These are phyloP conservation scores for Drosophila stalkeri DNA, from an alignment of 2,888 invertebrate species.

Conservation along the genomic window DNA sequence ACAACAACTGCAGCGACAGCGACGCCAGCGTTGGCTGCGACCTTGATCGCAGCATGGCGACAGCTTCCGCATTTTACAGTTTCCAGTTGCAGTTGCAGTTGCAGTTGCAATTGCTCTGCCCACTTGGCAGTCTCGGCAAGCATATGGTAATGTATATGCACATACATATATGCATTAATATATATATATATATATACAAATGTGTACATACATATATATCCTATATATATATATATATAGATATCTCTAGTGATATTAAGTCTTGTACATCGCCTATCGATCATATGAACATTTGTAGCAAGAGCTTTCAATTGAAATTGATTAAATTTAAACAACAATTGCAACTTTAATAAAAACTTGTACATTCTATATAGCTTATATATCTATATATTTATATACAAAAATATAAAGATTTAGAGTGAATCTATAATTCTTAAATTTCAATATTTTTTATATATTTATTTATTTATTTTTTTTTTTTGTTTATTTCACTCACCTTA, in stretches of 20 bases:
- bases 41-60: constrained; percentile 58
- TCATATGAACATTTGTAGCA: too few relatives aligned
- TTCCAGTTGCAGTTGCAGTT: constrained; percentile 36
- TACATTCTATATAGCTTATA: background rate
- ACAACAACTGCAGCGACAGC: constrained; percentile 22
- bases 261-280: too few relatives aligned
- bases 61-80: constrained; percentile 69
- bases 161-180: background rate
- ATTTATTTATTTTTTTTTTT: background rate
- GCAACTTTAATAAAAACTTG: background rate
- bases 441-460: background rate
- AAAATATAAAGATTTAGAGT: background rate
- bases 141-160: background rate
- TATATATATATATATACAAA: background rate
- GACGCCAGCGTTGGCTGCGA: constrained; percentile 29
- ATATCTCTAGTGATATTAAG: too few relatives aligned
- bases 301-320: background rate
- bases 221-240: too few relatives aligned
- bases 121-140: background rate
- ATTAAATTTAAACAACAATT: background rate
- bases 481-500: constrained; percentile 87
- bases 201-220: background rate
- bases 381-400: background rate
- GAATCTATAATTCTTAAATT: background rate
- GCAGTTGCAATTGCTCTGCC: constrained; percentile 22